phyloP scores from a whole-genome alignment of 2,888 invertebrate species.

The Trichopria drosophilae region DNA sequence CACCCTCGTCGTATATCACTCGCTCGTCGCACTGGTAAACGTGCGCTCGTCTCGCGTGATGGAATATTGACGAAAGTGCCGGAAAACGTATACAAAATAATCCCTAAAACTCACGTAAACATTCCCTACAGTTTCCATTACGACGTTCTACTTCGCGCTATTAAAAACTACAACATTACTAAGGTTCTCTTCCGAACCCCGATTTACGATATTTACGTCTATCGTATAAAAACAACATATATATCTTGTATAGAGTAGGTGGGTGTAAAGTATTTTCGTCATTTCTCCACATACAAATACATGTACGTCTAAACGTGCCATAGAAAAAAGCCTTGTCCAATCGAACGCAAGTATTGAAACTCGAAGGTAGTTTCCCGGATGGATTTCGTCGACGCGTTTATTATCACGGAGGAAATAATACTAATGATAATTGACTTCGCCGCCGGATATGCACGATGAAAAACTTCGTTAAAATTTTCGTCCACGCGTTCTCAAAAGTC shows the following conservation, averaged over 20 bases:
- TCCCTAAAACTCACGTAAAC: too few relatives aligned
- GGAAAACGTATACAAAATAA: too few relatives aligned
- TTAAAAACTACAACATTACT: constrained; percentile 29
- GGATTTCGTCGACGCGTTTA: constrained; percentile 10
- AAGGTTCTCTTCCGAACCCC: constrained; percentile 8
- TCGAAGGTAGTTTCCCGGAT: constrained; percentile 13
- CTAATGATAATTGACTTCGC: constrained; percentile 31
- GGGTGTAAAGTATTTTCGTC: constrained; percentile 29
- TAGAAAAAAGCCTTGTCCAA: constrained; percentile 28
- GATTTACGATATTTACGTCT: constrained; percentile 17
- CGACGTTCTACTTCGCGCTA: too few relatives aligned
- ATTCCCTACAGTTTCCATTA: too few relatives aligned
- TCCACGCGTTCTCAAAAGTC: too few relatives aligned
- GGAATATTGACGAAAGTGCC: too few relatives aligned
- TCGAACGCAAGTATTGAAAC: constrained; percentile 28
- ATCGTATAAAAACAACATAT: constrained; percentile 28
- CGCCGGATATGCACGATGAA: constrained; percentile 37
- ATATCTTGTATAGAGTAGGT: constrained; percentile 25
- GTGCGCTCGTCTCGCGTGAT: too few relatives aligned
- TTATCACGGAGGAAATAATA: constrained; percentile 23
- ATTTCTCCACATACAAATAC: too few relatives aligned
- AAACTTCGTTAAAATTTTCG: constrained; percentile 30
- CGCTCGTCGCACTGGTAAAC: too few relatives aligned
- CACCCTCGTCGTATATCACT: too few relatives aligned
- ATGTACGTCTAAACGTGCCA: constrained; percentile 28